Percentiles rank a stretch among this genome's conserved stretches.
Conservation (phyloP, 2,113 vertebrate genomes). For the Lepidothrix coronata region DNA sequence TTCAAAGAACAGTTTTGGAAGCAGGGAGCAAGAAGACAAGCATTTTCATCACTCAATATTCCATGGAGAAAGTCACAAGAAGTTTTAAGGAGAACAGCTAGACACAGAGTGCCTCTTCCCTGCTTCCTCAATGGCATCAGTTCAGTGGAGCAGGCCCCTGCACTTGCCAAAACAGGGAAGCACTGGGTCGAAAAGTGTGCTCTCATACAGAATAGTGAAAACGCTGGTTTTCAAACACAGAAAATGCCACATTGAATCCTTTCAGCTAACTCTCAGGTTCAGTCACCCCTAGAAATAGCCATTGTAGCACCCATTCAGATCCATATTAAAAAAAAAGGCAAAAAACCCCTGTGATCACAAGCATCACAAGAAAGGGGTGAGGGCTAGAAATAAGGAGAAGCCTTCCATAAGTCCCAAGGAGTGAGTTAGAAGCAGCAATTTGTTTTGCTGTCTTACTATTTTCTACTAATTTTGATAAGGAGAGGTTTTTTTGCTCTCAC, state of each 20-base stretch:
- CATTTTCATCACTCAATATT: not conserved
- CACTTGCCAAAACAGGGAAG: not conserved
- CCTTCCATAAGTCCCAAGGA: not conserved
- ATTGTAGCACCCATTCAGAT: not conserved
- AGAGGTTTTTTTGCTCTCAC: not conserved
- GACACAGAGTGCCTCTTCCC: not conserved
- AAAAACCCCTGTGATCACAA: not conserved
- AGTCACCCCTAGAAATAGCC: not conserved
- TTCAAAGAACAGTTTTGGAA: not conserved
- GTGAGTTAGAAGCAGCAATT: not conserved
- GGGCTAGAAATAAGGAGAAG: not conserved
- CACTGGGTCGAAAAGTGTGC: not conserved
- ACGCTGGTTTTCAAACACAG: not conserved
- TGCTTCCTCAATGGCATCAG: not conserved
- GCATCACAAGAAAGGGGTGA: not conserved
- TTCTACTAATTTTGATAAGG: not conserved
- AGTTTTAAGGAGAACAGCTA: not conserved
- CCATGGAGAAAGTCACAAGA: not conserved
- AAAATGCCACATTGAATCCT: not conserved
- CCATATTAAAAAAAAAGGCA: too few species aligned
- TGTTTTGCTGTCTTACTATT: not conserved
- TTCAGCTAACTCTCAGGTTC: not conserved
- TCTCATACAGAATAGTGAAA: not conserved
- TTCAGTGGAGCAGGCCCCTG: not conserved
- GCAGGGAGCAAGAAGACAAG: not conserved